Percentiles rank a stretch among this genome's conserved stretches.
These are phyloP conservation scores for Drosophila ercepeae DNA, from an alignment of 1,140 invertebrate species.

Conservation along the genomic window DNA sequence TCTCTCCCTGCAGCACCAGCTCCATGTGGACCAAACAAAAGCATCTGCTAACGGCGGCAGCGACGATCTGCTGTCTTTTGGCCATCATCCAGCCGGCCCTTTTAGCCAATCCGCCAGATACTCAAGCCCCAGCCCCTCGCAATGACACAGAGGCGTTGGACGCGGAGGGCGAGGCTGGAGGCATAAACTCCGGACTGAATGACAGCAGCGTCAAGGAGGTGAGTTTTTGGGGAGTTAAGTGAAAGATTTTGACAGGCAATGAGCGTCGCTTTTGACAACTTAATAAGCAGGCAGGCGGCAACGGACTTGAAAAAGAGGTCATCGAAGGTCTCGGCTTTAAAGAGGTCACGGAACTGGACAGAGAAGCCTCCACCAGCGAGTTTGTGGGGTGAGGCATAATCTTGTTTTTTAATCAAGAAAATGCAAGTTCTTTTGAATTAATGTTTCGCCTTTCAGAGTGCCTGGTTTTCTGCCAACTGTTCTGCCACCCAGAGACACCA, in stretches of 20 bases:
- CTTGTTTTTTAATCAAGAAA: background rate
- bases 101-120: conserved; percentile 16
- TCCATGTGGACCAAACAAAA: conserved; percentile 69
- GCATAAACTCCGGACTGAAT: conserved; percentile 17
- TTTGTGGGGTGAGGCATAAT: conserved; percentile 55
- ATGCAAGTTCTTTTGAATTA: background rate
- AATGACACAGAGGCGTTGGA: conserved; percentile 48
- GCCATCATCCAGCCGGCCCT: conserved; percentile 47
- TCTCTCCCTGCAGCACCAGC: conserved; percentile 26
- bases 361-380: conserved; percentile 1
- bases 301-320: conserved; percentile 36
- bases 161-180: conserved; percentile 16
- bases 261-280: conserved; percentile 69
- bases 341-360: background rate
- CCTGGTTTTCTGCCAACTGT: conserved; percentile 51
- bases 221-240: conserved; percentile 43
- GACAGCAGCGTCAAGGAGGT: conserved; percentile 59
- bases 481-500: conserved; percentile 3
- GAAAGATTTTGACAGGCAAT: conserved; percentile 71
- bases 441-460: conserved; percentile 9
- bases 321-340: conserved; percentile 33
- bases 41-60: conserved; percentile 55
- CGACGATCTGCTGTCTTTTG: conserved; percentile 64
- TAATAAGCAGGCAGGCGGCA: conserved; percentile 58
- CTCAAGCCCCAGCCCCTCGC: conserved; percentile 9